Evolutionary conservation across 2,113 vertebrate genomes (phyloP), one percentile per base, ranked within the genome.

Genomic region (Fregetta grallaria): DNA sequence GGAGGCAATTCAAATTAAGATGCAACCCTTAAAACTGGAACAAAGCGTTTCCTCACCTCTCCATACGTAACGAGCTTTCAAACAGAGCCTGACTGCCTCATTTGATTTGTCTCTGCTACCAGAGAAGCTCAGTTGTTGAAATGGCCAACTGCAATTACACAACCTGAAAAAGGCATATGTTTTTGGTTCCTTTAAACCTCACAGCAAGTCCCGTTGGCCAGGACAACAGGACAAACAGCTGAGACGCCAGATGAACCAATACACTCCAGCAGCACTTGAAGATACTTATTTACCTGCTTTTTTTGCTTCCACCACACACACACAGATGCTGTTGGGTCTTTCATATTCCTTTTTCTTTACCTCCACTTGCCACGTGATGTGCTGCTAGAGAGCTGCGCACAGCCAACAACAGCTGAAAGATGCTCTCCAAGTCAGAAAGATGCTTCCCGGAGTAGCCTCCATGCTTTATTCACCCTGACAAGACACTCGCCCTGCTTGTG

Each of bases 1-100:
- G 80, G 77, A 92, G 66, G 76, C 86, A 77, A 84, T 91, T 89
- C 66, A 71, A 59, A 94, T 75, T 34, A 82, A 95, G 90, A 91
- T 67, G 85, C 66, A 40, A 72, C 77, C 66, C 93, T 94, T 84
- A 47, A 72, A 91, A 91, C 11, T 6, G 85, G 70, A 72, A 94
- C 88, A 78, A 91, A 96, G 74, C 17, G 4, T 49, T 55, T 90
- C 93, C 85, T 76, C 0, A 6, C 62, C 62, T 92, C 92, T 86
- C 85, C 15, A 12, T 8, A 53, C 27, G 40, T 66, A 94, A 84
- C 4, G n/a, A 82, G 80, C 81, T 85, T 77, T 86, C 92, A 78
- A 76, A 68, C 16, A 11, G 52, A 87, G 71, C 75, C 71, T 59
- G 44, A 67, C 44, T 34, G 59, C 17, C 81, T 96, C 73, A 71